A percentile compares a stretch with the other conserved stretches of the same genome.
Conservation (phyloP, 2,888 invertebrate species). For the Rhodophaea formosa region DNA sequence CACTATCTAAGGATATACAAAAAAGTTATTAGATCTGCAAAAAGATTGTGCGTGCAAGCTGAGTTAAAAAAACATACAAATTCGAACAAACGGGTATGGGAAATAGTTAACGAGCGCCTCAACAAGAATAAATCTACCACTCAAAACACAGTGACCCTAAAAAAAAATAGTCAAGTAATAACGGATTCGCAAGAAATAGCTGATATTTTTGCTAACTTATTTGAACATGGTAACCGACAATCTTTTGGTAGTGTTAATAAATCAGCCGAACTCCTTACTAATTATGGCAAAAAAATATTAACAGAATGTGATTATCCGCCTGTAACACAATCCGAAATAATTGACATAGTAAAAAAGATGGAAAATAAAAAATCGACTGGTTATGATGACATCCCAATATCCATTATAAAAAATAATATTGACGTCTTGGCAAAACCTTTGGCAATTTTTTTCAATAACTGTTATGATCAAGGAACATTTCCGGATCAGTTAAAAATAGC, state of each 20-base stretch:
- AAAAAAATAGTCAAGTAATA: no score
- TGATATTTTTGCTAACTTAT: background rate
- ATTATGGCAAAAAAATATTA: background rate
- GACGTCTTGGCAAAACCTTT: constrained; percentile 20
- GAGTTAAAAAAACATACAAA: no score
- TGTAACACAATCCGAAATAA: background rate
- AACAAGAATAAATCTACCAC: no score
- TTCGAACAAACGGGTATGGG: background rate
- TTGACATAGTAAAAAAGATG: constrained; percentile 17
- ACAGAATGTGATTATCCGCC: background rate
- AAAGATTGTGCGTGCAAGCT: background rate
- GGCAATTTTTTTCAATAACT: constrained; percentile 20
- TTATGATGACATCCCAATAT: no score
- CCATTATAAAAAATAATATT: no score
- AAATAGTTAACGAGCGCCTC: no score
- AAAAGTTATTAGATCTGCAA: background rate
- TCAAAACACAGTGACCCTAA: no score
- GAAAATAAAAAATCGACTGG: constrained; percentile 10
- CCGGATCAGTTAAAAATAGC: constrained; percentile 9
- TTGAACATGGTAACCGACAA: no score
- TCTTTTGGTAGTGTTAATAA: background rate
- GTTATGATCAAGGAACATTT: constrained; percentile 1
- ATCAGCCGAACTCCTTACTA: background rate
- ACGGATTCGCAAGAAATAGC: no score
- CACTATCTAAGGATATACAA: background rate